Conservation (phyloP, 2,113 vertebrate genomes). For the Heteronetta atricapilla region DNA sequence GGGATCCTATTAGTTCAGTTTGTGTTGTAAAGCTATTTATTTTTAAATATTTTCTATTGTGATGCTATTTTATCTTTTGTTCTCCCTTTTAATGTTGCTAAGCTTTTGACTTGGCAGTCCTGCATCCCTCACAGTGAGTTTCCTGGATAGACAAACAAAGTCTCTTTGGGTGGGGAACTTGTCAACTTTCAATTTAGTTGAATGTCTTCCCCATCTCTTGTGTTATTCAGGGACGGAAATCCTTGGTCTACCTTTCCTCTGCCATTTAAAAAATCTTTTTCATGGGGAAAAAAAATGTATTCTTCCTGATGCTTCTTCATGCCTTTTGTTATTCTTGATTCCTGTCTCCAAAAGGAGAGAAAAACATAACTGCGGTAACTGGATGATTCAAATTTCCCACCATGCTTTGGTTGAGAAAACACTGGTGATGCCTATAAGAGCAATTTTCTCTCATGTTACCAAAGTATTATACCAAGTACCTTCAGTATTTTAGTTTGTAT, state of each 20-base stretch:
- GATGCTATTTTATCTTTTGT: not conserved
- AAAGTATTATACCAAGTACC: not conserved
- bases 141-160: not conserved
- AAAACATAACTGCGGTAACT: not conserved
- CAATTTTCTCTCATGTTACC: not conserved
- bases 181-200: not conserved
- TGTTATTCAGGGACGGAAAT: not conserved
- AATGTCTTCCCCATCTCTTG: not conserved
- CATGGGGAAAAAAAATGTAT: not conserved
- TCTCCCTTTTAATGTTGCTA: not conserved
- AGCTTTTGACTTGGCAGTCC: not conserved
- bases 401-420: not conserved
- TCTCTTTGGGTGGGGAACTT: not conserved
- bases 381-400: not conserved
- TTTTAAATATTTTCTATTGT: not conserved
- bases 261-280: fast-evolving
- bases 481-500: not conserved
- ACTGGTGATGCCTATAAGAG: not conserved
- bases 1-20: not conserved
- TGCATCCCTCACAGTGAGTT: not conserved
- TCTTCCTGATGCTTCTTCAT: not conserved
- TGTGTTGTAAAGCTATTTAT: not conserved
- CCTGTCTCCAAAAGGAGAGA: not conserved
- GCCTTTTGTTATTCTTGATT: not conserved
- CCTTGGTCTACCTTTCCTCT: not conserved